Base-by-base conservation (phyloP, 2,113 vertebrate genomes). In the Epinephelus fuscoguttatus region DNA sequence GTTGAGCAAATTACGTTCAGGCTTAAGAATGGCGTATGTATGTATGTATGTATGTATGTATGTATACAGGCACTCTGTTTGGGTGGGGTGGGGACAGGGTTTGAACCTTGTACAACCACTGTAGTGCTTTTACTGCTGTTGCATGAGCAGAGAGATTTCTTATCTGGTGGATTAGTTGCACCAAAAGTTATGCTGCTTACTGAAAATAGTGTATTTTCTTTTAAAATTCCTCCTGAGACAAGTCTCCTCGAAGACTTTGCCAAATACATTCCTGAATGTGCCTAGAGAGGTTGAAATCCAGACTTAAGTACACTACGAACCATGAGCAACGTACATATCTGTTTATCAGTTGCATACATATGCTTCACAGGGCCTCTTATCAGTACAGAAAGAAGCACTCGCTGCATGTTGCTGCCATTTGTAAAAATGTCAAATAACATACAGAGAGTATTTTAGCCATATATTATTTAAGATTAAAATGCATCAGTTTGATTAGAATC, bases 281-380 rank as follows among this genome's bases (percentile, higher is more conserved):
- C 4, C 11, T 56, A 2, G 14, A 61, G 27, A 40, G 11, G 17
- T 68, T 53, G 8, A 61, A 75, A 75, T 53, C 23, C 49, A 63
- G 57, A 27, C 21, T 55, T 45, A 17, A 49, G 19, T 72, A 37
- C 25, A 21, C 15, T 5, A 2, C 40, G 61, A 52, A 53, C 4
- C 9, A 61, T 8, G 21, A 2, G 3, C 12, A 25, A 42, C 17
- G 11, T n/a, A 12, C 23, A 8, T 19, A 60, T 66, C 8, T 66
- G 1, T 4, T 12, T 18, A 6, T 64, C 27, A 45, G 72, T 71
- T 21, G 21, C 15, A 47, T 59, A 25, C 67, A 75, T 70, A 30
- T 76, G 70, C 11, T 68, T 49, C 3, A 21, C 1, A 17, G 23
- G 33, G 69, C 9, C 33, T 27, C 70, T 9, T 42, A 84, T 83